Evolutionary conservation across 2,797 vertebrate genomes (phyloP).

Genomic region (Dendrocincla tyrannina): DNA sequence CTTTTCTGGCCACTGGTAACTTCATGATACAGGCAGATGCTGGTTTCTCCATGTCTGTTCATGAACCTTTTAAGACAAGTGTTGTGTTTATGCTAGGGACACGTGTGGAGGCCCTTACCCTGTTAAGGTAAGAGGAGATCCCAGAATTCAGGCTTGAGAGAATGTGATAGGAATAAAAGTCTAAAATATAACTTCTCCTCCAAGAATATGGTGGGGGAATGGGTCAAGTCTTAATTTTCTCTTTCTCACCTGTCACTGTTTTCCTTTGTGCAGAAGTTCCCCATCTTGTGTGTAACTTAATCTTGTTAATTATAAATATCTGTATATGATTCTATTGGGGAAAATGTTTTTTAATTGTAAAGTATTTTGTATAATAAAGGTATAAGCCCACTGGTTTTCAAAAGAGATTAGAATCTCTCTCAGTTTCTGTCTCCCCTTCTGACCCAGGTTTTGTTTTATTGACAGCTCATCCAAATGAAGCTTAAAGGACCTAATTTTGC

Average conservation of each 20-base stretch:
- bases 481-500: not conserved
- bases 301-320: slow-evolving; percentile 76
- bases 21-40: not conserved
- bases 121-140: not conserved
- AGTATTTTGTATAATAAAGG: slow-evolving; percentile 79
- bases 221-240: slow-evolving; percentile 2
- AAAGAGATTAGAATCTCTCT: not conserved
- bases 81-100: not conserved
- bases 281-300: slow-evolving; percentile 52
- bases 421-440: not conserved
- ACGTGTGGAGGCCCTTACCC: not conserved
- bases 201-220: not conserved
- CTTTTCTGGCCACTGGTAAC: not conserved
- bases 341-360: slow-evolving; percentile 77
- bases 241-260: not conserved
- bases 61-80: not conserved
- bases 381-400: not conserved
- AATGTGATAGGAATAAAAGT: not conserved
- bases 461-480: not conserved
- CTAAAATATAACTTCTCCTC: not conserved
- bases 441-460: not conserved
- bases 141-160: not conserved
- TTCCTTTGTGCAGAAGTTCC: slow-evolving; percentile 29
- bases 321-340: slow-evolving; percentile 75
- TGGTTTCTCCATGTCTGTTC: not conserved